Evolutionary conservation across 2,113 vertebrate species (phyloP).

Genomic region (Crotalus horridus): DNA sequence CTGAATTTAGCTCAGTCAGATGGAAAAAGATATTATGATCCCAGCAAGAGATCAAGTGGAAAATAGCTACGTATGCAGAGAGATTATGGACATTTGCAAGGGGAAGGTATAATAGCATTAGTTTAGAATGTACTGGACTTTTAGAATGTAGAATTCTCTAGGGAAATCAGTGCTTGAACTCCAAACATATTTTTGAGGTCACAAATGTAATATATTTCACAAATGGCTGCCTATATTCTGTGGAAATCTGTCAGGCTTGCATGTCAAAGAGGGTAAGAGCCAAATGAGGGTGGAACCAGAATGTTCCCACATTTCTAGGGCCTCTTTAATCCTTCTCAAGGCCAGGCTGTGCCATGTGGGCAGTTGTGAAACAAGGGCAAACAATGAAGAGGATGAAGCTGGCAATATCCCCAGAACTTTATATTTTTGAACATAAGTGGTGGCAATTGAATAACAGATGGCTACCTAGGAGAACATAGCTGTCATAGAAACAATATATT

Average conservation of each 20-base stretch:
- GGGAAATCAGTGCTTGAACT: not conserved
- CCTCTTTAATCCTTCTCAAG: not conserved
- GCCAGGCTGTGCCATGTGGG: not conserved
- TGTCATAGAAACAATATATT: not conserved
- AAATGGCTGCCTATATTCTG: not conserved
- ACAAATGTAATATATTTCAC: not conserved
- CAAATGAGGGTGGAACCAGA: not conserved
- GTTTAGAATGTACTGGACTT: not conserved
- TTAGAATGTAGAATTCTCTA: not conserved
- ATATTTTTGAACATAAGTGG: not conserved
- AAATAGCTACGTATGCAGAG: not conserved
- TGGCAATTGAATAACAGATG: not conserved
- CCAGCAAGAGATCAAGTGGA: not conserved
- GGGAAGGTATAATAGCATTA: not conserved
- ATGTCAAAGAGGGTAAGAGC: not conserved
- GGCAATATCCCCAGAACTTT: not conserved
- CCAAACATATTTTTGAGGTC: not conserved
- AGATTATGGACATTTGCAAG: not conserved
- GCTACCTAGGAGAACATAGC: not conserved
- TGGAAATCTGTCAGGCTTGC: not conserved
- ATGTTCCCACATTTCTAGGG: not conserved
- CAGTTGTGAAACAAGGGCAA: not conserved
- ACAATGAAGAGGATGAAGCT: not conserved
- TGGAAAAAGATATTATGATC: not conserved
- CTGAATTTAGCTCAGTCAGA: not conserved